Percentiles rank a stretch among this genome's conserved stretches.
Evolutionary conservation across 2,113 vertebrate species (phyloP).

Genomic region (Oreocharis arfaki): DNA sequence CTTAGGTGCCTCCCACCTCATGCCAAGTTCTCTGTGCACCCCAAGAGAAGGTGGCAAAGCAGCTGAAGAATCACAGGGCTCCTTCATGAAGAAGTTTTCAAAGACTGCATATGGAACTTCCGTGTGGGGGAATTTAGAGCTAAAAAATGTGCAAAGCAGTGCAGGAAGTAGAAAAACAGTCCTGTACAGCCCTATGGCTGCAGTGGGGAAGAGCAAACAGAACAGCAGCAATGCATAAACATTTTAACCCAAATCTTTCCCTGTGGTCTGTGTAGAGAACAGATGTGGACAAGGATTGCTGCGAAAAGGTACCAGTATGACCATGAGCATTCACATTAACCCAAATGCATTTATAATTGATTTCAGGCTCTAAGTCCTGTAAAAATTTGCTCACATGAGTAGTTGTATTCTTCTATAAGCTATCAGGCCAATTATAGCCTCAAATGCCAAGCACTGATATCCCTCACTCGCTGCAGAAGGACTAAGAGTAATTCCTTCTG

Average conservation of each 20-base stretch:
- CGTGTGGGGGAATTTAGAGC: neutral
- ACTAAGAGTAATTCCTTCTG: neutral
- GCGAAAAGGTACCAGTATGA: neutral
- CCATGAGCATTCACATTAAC: neutral
- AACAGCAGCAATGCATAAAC: neutral
- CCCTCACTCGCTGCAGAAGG: neutral
- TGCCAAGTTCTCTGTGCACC: neutral
- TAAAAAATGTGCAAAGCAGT: neutral
- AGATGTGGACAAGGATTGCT: neutral
- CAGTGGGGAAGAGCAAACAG: neutral
- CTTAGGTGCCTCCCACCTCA: neutral
- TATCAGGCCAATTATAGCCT: neutral
- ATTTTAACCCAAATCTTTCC: neutral
- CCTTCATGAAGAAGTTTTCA: neutral
- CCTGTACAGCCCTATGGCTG: neutral
- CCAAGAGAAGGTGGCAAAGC: neutral
- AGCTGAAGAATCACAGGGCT: neutral
- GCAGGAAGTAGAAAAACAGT: neutral
- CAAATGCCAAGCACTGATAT: neutral
- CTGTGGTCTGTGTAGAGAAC: neutral
- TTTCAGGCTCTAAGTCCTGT: neutral
- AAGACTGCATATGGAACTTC: neutral
- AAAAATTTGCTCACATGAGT: neutral
- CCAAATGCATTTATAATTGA: neutral
- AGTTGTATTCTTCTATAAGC: neutral